Percentiles rank a stretch among this genome's conserved stretches.
Conservation (phyloP, 2,888 invertebrate genomes). For the Scrobipalpa atriplicella region DNA sequence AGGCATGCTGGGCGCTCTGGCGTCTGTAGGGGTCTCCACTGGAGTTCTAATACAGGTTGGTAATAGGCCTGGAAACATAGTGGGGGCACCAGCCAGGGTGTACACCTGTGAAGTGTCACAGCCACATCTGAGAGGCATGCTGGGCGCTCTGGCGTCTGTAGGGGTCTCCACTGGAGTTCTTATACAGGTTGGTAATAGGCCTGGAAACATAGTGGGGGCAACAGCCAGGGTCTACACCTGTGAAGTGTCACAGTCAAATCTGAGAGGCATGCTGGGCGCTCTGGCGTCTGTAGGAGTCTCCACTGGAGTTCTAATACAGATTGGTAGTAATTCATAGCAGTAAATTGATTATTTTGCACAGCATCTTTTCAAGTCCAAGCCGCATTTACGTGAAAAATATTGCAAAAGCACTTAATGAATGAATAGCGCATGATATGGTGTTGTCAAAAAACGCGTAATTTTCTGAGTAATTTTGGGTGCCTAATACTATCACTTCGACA, state of each 20-base stretch:
- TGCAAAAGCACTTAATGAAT: too few species aligned
- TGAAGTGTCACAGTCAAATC: slow-evolving; percentile 88
- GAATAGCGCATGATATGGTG: too few species aligned
- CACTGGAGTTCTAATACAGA: slow-evolving; percentile 85
- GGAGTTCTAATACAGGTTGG: slow-evolving; percentile 84
- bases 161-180: slow-evolving; percentile 88
- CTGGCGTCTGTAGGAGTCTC: slow-evolving; percentile 88
- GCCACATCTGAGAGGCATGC: slow-evolving; percentile 88
- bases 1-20: slow-evolving; percentile 88
- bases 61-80: slow-evolving; percentile 85
- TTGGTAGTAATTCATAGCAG: too few species aligned
- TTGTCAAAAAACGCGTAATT: too few species aligned
- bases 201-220: slow-evolving; percentile 88
- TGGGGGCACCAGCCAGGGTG: slow-evolving; percentile 87
- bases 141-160: slow-evolving; percentile 87
- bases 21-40: slow-evolving; percentile 88
- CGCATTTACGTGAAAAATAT: too few species aligned
- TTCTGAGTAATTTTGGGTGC: too few species aligned
- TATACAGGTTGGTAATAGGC: slow-evolving; percentile 71
- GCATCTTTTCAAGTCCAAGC: too few species aligned
- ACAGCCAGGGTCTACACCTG: slow-evolving; percentile 87
- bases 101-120: slow-evolving; percentile 88
- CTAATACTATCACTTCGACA: too few species aligned
- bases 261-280: slow-evolving; percentile 89
- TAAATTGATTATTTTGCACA: too few species aligned